Evolutionary conservation across 2,888 invertebrate species (phyloP).

Genomic region (Mamestra brassicae): DNA sequence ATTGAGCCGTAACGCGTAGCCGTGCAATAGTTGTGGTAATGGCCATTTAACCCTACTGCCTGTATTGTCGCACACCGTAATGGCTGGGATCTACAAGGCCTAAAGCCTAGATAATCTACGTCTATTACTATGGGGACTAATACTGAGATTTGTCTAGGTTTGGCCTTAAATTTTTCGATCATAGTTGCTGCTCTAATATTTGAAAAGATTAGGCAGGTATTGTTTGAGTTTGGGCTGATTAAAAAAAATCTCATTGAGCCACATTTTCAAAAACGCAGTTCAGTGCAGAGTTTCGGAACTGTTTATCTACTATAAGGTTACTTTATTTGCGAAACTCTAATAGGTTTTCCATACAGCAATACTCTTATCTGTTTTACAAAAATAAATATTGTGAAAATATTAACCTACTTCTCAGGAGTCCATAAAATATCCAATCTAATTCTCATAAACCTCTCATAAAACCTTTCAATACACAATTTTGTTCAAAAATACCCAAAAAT

Average conservation of each 20-base stretch:
- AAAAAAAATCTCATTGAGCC: too few species aligned
- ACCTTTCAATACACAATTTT: constrained; percentile 14
- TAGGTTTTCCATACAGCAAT: neutral
- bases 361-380: neutral
- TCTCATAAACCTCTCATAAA: constrained; percentile 13
- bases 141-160: constrained; percentile 13
- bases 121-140: constrained; percentile 10
- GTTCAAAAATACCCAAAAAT: constrained; percentile 3
- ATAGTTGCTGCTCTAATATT: neutral
- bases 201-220: neutral
- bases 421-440: neutral
- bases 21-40: constrained; percentile 52
- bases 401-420: neutral
- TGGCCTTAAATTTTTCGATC: neutral
- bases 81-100: constrained; percentile 36
- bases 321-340: too few species aligned
- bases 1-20: constrained; percentile 42
- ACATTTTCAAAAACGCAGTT: neutral
- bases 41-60: constrained; percentile 42
- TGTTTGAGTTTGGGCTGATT: neutral
- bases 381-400: neutral
- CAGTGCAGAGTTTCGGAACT: too few species aligned
- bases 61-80: constrained; percentile 53
- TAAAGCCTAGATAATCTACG: constrained; percentile 43
- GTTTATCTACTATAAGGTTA: too few species aligned